Percentiles rank a stretch among this genome's conserved stretches.
Evolutionary conservation across 30 jellyfish, hydroid and myxozoan genomes (phyloP).

Genomic region (Hydractinia echinata): DNA sequence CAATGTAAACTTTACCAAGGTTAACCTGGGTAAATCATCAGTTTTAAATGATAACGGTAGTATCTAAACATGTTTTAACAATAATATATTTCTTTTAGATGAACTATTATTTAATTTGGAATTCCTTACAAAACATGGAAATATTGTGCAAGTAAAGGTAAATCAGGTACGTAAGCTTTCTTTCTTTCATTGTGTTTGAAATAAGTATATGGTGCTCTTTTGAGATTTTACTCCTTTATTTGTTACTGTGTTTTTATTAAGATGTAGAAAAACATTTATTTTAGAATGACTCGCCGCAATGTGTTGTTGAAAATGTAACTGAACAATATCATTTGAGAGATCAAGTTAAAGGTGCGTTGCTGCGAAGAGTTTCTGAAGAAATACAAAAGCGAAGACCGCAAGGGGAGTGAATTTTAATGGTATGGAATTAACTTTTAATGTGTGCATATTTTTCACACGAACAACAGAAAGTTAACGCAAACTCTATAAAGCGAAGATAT

Average conservation of each 20-base stretch:
- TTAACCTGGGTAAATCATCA: no score
- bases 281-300: background rate
- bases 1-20: no score
- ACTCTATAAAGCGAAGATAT: no score
- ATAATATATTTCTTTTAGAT: background rate
- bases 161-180: background rate
- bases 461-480: no score
- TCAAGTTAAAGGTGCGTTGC: background rate
- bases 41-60: no score
- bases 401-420: no score
- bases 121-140: slow-evolving; percentile 7
- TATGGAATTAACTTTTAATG: no score
- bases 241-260: no score
- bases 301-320: background rate
- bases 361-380: background rate
- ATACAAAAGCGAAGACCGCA: background rate
- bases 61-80: no score
- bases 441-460: no score
- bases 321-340: background rate
- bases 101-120: background rate
- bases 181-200: background rate
- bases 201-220: background rate
- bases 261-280: background rate
- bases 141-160: background rate
- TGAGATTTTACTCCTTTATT: background rate